phyloP scores from a whole-genome alignment of 2,797 vertebrate species.

The Lutjanus argentimaculatus region DNA sequence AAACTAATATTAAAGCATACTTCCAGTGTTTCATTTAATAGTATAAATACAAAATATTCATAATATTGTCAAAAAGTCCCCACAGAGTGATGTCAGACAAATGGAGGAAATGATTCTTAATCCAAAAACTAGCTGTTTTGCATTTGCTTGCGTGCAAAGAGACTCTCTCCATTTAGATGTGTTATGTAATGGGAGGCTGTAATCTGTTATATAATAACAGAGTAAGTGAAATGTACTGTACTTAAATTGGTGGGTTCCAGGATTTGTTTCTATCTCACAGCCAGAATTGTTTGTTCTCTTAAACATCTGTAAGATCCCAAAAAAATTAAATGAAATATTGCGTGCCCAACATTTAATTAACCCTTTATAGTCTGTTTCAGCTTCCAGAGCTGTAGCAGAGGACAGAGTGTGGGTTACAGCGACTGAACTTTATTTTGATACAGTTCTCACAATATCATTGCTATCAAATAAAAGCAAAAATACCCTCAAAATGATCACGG shows the following conservation, averaged over 20 bases:
- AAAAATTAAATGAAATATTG: conserved; percentile 2
- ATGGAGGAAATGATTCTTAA: conserved; percentile 29
- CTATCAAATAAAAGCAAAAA: neutral
- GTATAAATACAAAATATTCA: neutral
- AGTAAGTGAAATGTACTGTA: conserved; percentile 48
- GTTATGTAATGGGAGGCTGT: conserved; percentile 56
- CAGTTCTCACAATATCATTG: neutral
- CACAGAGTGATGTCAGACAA: conserved; percentile 15
- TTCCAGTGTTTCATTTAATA: neutral
- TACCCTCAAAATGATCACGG: neutral
- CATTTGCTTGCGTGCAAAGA: conserved; percentile 32
- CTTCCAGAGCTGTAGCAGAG: neutral
- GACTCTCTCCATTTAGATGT: conserved; percentile 23
- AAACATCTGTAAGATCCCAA: conserved; percentile 34
- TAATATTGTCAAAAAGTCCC: neutral
- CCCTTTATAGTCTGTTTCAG: neutral
- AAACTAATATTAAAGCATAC: neutral
- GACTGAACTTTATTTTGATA: neutral
- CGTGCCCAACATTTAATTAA: neutral
- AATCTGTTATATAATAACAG: conserved; percentile 66
- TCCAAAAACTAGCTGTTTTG: conserved; percentile 39
- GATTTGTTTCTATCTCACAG: conserved; percentile 31
- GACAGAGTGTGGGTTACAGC: neutral
- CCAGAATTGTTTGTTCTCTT: conserved; percentile 10
- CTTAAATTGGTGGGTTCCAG: conserved; percentile 38